These are phyloP conservation scores for Gymnocypris eckloni DNA, from an alignment of 2,797 vertebrate species.

Conservation along the genomic window DNA sequence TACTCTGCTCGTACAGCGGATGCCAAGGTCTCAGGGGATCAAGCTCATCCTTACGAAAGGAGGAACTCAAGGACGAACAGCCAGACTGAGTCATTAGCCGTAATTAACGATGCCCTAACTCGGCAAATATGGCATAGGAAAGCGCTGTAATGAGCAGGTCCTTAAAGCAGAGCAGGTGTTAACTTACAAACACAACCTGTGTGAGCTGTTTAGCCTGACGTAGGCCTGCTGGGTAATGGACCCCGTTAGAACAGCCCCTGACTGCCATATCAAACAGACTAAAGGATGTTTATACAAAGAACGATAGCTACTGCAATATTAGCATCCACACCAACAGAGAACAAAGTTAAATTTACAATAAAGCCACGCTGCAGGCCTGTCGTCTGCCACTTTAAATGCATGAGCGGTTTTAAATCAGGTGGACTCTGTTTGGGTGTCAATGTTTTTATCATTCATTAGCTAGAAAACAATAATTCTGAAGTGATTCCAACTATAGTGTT, in stretches of 20 bases:
- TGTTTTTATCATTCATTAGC: background rate
- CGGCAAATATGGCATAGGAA: conserved; percentile 26
- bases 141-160: conserved; percentile 15
- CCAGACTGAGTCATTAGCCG: conserved; percentile 38
- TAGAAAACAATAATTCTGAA: background rate
- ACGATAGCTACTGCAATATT: background rate
- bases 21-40: conserved; percentile 30
- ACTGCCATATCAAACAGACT: background rate
- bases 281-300: background rate
- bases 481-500: background rate
- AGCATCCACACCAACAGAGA: background rate
- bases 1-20: background rate
- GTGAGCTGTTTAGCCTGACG: conserved; percentile 1
- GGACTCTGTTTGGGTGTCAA: background rate
- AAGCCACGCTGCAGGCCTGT: background rate
- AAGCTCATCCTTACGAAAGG: conserved; percentile 4
- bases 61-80: conserved; percentile 42
- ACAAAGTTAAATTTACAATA: background rate
- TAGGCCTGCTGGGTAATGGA: conserved; percentile 5
- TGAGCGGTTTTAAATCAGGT: background rate
- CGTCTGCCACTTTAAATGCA: background rate
- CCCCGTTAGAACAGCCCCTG: background rate
- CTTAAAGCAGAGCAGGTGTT: conserved; percentile 28
- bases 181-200: conserved; percentile 14
- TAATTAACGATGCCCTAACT: conserved; percentile 46